phyloP scores from a whole-genome alignment of 2,113 vertebrate genomes.

The Heterotis niloticus region DNA sequence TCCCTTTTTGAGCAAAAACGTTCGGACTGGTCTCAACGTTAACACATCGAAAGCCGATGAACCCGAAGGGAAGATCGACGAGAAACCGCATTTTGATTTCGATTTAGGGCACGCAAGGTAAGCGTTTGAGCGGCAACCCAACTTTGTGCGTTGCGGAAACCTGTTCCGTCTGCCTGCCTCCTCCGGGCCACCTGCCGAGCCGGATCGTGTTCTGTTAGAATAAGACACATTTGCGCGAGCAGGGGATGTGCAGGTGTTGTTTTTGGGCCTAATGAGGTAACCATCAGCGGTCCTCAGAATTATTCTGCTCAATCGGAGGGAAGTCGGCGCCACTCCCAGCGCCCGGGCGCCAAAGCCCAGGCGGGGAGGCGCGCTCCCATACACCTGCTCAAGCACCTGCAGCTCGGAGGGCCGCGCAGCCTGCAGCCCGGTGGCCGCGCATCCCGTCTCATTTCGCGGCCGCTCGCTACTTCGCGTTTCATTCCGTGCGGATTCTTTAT shows the following conservation, averaged over 20 bases:
- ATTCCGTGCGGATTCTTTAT: slow-evolving; percentile 48
- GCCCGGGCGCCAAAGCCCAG: slow-evolving; percentile 11
- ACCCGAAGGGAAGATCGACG: too few species aligned
- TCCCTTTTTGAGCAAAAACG: neutral
- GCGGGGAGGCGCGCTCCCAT: slow-evolving; percentile 27
- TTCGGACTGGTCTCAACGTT: neutral
- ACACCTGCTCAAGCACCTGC: slow-evolving; percentile 67
- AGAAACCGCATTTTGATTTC: too few species aligned
- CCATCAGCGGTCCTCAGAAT: slow-evolving; percentile 58
- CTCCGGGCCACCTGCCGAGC: slow-evolving; percentile 50
- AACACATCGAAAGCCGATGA: too few species aligned
- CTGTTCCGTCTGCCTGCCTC: slow-evolving; percentile 23
- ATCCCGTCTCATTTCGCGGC: slow-evolving; percentile 49
- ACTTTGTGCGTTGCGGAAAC: slow-evolving; percentile 30
- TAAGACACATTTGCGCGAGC: slow-evolving; percentile 32
- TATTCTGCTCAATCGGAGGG: slow-evolving; percentile 48
- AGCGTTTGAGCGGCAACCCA: slow-evolving; percentile 21
- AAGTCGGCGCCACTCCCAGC: slow-evolving; percentile 47
- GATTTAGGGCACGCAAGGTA: too few species aligned
- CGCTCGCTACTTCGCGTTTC: slow-evolving; percentile 52
- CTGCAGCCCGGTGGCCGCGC: slow-evolving; percentile 32
- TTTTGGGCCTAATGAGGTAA: slow-evolving; percentile 54
- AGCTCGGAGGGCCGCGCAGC: slow-evolving; percentile 52
- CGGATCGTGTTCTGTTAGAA: slow-evolving; percentile 11
- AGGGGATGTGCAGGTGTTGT: slow-evolving; percentile 56